Conservation (phyloP, 2,888 invertebrate genomes). For the Pollenia angustigena region DNA sequence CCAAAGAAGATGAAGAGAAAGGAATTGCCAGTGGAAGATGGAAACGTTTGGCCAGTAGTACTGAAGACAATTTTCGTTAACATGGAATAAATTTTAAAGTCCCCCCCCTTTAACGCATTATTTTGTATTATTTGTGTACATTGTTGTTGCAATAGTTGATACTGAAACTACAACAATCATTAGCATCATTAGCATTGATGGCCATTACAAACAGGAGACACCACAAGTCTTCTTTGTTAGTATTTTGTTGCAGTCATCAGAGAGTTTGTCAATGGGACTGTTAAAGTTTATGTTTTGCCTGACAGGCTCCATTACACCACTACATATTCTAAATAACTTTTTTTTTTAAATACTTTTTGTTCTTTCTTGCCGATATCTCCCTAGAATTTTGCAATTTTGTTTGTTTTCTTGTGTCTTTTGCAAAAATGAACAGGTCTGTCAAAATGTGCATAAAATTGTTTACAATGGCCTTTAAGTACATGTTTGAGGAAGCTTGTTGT, state of each 20-base stretch:
- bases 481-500: slow-evolving; percentile 68
- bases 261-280: slow-evolving; percentile 74
- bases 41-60: slow-evolving; percentile 49
- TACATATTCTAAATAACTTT: slow-evolving; percentile 71
- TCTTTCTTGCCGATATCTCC: slow-evolving; percentile 28
- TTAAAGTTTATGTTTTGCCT: slow-evolving; percentile 75
- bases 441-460: slow-evolving; percentile 73
- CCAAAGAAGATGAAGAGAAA: neutral
- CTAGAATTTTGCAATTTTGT: neutral
- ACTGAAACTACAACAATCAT: slow-evolving; percentile 72
- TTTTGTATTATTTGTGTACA: slow-evolving; percentile 57
- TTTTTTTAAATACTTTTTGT: neutral
- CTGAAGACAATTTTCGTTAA: slow-evolving; percentile 62
- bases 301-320: slow-evolving; percentile 76
- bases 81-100: slow-evolving; percentile 66
- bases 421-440: slow-evolving; percentile 71
- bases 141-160: slow-evolving; percentile 60
- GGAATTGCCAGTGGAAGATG: slow-evolving; percentile 1
- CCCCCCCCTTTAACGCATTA: slow-evolving; percentile 66
- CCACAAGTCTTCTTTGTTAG: slow-evolving; percentile 56
- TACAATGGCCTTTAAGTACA: slow-evolving; percentile 65
- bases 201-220: slow-evolving; percentile 68
- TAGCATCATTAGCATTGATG: slow-evolving; percentile 76
- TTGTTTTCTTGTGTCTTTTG: slow-evolving; percentile 63
- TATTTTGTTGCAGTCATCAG: slow-evolving; percentile 56